Evolutionary conservation across 2,113 vertebrate genomes (phyloP), one percentile per base, ranked within the genome.

Genomic region (Upupa epops): DNA sequence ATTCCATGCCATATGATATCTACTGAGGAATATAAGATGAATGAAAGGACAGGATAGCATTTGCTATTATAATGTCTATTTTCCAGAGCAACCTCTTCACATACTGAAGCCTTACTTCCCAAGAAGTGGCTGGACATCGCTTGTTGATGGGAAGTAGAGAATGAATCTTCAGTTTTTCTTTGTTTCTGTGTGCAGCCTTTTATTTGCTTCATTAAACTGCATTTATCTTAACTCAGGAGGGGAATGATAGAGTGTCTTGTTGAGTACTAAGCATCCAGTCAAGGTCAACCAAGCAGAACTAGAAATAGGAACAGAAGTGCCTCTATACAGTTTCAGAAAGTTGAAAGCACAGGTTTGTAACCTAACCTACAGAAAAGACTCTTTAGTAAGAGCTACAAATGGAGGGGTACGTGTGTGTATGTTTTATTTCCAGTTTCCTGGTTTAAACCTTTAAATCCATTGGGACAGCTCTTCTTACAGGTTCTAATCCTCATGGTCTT

Each of bases 1-100:
- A 46, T 51, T 51, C 19, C n/a, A 26, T 26, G 18, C 7, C 3
- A 2, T 52, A 26, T 31, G 20, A 11, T 2, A 0, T 16, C 13
- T 40, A 13, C 21, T 65, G 21, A 52, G 7, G 25, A 46, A 8
- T 15, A 48, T 34, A 65, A 42, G 15, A 8, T 31, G 31, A 48
- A 20, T 28, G 20, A 34, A 79, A 60, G 13, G n/a, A 26, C 22
- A 22, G 24, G 8, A n/a, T 28, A 13, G 19, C 9, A 15, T 15
- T 49, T 1, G 3, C 36, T 49, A 31, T 19, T 28, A 31, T 6
- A 5, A 17, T 6, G 9, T 49, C 61, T n/a, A 3, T 42, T 34
- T 80, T 56, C 18, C 11, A 14, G 40, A 69, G 13, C 19, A 63
- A 32, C 3, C 3, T 11, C 13, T 45, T 8, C 19, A 12, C 5